These are phyloP conservation scores for Poecilia wingei DNA, from an alignment of 2,797 vertebrate genomes.

Conservation along the genomic window DNA sequence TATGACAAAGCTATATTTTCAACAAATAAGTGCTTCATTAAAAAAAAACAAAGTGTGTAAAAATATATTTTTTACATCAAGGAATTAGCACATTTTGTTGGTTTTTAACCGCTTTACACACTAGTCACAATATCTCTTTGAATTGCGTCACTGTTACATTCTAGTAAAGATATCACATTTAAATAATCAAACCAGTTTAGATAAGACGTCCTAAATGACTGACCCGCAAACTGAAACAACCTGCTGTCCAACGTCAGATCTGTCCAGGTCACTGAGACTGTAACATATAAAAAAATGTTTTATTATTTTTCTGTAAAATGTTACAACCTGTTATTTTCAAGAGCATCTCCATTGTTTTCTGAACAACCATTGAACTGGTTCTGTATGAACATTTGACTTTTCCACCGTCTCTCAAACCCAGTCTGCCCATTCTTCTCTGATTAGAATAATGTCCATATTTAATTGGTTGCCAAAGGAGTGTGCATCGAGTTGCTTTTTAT, in stretches of 20 bases:
- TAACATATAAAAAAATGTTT: background rate
- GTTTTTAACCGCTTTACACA: background rate
- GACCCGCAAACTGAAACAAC: background rate
- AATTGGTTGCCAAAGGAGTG: background rate
- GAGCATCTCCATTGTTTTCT: background rate
- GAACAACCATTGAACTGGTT: background rate
- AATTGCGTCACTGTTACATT: background rate
- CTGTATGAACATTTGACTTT: background rate
- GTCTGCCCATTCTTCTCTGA: background rate
- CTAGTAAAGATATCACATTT: background rate
- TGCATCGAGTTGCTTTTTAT: background rate
- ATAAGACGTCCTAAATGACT: background rate
- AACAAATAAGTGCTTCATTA: background rate
- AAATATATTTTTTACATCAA: background rate
- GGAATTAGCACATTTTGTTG: background rate
- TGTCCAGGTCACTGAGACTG: background rate
- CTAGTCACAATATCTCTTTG: background rate
- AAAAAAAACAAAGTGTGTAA: too few species aligned
- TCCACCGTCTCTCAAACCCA: background rate
- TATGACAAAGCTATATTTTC: background rate
- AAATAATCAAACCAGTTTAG: background rate
- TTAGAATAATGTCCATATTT: background rate
- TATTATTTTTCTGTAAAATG: background rate
- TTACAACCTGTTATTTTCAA: background rate
- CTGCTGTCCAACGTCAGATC: background rate